A percentile compares a stretch with the other conserved stretches of the same genome.
Evolutionary conservation across 2,797 vertebrate species (phyloP).

Genomic region (Chrosomus eos): DNA sequence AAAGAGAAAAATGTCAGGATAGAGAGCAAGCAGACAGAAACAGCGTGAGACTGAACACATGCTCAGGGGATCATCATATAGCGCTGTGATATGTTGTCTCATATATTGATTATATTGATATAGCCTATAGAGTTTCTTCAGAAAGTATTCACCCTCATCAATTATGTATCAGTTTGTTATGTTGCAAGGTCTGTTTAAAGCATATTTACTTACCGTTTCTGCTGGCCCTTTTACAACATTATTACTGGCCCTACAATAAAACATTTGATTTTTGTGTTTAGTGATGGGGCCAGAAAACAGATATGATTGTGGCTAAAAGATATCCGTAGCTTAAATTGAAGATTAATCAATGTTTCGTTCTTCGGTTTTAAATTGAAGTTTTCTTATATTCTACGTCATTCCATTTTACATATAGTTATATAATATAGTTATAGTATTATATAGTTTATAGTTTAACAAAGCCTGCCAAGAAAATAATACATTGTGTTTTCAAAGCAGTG

Average conservation of each 20-base stretch:
- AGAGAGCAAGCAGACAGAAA: not conserved
- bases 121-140: conserved; percentile 5
- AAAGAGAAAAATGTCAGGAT: not conserved
- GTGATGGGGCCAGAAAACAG: not conserved
- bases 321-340: not conserved
- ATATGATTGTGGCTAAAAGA: not conserved
- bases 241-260: not conserved
- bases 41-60: conserved; percentile 3
- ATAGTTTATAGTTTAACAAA: not conserved
- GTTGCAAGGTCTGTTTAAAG: conserved; percentile 30
- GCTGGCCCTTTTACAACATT: not conserved
- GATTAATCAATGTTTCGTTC: not conserved
- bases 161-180: conserved; percentile 1
- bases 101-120: conserved; percentile 23
- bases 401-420: not conserved
- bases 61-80: conserved; percentile 6
- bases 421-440: not conserved
- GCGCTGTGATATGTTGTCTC: conserved; percentile 11
- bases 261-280: not conserved
- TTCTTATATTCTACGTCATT: not conserved
- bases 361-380: not conserved
- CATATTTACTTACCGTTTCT: conserved; percentile 7
- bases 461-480: not conserved
- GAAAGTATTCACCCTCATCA: conserved; percentile 16
- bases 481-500: not conserved